A percentile compares a stretch with the other conserved stretches of the same genome.
phyloP scores from a whole-genome alignment of 2,888 invertebrate species.

The Drosophila pseudotakahashii region DNA sequence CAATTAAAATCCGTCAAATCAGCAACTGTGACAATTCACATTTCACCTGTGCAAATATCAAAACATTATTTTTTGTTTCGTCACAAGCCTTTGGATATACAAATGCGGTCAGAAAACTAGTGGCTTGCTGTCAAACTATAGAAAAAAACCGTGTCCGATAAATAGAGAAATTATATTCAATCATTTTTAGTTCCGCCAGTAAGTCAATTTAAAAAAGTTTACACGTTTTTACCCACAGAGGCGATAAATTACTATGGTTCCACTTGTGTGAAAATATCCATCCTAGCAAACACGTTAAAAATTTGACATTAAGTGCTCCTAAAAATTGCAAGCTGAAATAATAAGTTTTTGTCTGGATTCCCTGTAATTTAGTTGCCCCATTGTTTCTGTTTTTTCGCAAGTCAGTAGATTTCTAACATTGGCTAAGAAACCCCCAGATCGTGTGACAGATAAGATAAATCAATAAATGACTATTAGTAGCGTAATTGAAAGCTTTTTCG shows the following conservation, averaged over 20 bases:
- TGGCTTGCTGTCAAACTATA: too few species aligned
- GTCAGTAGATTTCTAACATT: constrained; percentile 1
- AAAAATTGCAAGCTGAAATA: too few species aligned
- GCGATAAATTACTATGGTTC: background rate
- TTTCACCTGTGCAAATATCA: constrained; percentile 12
- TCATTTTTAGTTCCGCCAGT: background rate
- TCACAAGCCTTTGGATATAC: background rate
- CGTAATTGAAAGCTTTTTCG: constrained; percentile 7
- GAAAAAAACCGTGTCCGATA: background rate
- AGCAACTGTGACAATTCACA: background rate
- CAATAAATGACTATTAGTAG: constrained; percentile 13
- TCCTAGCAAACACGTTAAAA: too few species aligned
- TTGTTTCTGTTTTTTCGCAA: constrained; percentile 2
- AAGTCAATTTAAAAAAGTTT: background rate
- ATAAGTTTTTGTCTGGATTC: background rate
- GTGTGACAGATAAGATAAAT: constrained; percentile 25
- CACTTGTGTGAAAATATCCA: constrained; percentile 23
- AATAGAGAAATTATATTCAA: background rate
- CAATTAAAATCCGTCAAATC: background rate
- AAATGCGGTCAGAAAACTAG: background rate
- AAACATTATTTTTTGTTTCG: background rate
- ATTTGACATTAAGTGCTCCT: too few species aligned
- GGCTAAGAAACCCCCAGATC: background rate
- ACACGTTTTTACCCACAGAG: background rate
- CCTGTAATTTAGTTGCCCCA: constrained; percentile 3